Percentiles rank a stretch among this genome's conserved stretches.
Evolutionary conservation across 1,140 invertebrate genomes (phyloP).

Genomic region (Drosophila neocordata): DNA sequence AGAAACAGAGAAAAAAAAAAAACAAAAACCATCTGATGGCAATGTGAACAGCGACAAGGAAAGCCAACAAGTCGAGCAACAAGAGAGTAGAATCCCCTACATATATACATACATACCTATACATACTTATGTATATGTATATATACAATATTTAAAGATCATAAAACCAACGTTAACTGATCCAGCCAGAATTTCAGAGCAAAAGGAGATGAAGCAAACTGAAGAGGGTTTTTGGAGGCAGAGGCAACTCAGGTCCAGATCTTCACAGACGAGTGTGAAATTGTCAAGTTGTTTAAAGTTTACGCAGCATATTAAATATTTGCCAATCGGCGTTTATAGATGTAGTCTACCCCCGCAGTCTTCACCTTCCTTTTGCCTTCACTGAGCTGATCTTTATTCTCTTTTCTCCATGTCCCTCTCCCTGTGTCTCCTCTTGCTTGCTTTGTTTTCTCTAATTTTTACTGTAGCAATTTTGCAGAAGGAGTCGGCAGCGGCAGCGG

Average conservation of each 20-base stretch:
- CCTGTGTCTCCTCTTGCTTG: conserved; percentile 17
- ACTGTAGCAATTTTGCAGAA: conserved; percentile 47
- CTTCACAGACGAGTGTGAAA: conserved; percentile 78
- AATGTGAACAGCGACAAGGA: conserved; percentile 49
- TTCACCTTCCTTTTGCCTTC: conserved; percentile 24
- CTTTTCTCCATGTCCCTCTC: conserved; percentile 6
- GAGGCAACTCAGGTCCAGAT: conserved; percentile 38
- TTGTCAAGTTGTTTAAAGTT: conserved; percentile 81
- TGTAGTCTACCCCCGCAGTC: conserved; percentile 57
- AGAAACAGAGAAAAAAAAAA: conserved; percentile 15
- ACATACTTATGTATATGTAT: conserved; percentile 28
- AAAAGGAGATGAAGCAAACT: not conserved
- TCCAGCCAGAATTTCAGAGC: conserved; percentile 24
- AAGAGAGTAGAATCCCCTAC: conserved; percentile 21
- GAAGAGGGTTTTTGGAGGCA: conserved; percentile 3
- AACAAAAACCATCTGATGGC: conserved; percentile 28
- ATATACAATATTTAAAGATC: conserved; percentile 70
- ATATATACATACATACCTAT: no score
- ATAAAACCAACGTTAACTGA: conserved; percentile 71
- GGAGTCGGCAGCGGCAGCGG: conserved; percentile 7
- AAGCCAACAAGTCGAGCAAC: conserved; percentile 76
- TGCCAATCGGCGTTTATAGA: conserved; percentile 81
- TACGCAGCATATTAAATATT: conserved; percentile 81
- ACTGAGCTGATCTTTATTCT: conserved; percentile 13
- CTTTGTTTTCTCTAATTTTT: conserved; percentile 56